Conservation (phyloP, 1,140 invertebrate species). For the Brachionus paranguensis region DNA sequence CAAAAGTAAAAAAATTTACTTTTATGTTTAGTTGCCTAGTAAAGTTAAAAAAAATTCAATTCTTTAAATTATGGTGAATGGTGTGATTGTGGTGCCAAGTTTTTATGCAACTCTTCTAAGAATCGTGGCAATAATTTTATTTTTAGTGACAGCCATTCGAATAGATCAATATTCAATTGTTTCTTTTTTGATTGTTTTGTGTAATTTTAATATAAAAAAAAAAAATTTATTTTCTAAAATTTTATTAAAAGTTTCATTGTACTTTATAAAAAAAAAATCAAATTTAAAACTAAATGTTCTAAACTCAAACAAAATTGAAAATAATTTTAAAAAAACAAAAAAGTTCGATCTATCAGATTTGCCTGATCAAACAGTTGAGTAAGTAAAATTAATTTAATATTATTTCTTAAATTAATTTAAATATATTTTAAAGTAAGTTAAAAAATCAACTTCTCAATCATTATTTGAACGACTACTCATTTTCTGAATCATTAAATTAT, state of each 20-base stretch:
- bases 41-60: neutral
- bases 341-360: neutral
- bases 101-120: neutral
- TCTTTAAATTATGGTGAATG: neutral
- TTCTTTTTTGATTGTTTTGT: neutral
- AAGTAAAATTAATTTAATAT: neutral
- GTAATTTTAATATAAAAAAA: neutral
- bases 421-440: neutral
- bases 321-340: neutral
- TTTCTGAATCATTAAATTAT: constrained; percentile 33
- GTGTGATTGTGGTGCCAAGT: neutral
- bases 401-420: neutral
- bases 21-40: neutral
- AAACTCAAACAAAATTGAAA: neutral
- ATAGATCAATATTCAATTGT: neutral
- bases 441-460: constrained; percentile 14
- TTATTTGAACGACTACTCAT: neutral
- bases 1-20: neutral
- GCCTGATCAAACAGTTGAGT: neutral
- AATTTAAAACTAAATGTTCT: neutral
- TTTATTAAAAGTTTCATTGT: neutral
- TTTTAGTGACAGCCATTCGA: neutral
- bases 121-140: neutral
- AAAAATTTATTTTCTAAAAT: neutral
- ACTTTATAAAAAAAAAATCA: neutral